phyloP scores from a whole-genome alignment of 2,888 invertebrate genomes.

The Clivina fossor region DNA sequence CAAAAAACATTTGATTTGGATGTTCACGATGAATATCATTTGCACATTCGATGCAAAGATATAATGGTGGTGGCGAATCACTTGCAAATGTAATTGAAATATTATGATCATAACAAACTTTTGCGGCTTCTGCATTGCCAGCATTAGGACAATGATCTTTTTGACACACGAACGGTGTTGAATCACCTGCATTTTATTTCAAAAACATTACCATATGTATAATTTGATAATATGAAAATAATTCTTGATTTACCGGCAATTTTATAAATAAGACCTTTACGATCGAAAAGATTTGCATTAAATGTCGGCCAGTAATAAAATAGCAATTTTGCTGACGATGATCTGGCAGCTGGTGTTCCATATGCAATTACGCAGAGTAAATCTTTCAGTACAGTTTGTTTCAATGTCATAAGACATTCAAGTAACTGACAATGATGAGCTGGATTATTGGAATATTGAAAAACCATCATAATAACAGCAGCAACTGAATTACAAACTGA shows the following conservation, averaged over 20 bases:
- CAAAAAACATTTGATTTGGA: slow-evolving; percentile 81
- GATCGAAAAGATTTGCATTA: slow-evolving; percentile 89
- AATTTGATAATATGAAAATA: background rate
- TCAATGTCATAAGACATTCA: slow-evolving; percentile 94
- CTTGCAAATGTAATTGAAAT: slow-evolving; percentile 84
- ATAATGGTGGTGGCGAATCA: slow-evolving; percentile 90
- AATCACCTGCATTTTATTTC: slow-evolving; percentile 59
- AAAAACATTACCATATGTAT: background rate
- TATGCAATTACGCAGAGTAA: slow-evolving; percentile 94
- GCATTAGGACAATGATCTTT: slow-evolving; percentile 89
- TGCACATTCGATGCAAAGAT: slow-evolving; percentile 94
- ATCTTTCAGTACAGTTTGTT: slow-evolving; percentile 88
- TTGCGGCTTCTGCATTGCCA: slow-evolving; percentile 82
- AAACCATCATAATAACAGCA: slow-evolving; percentile 95
- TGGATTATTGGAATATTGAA: slow-evolving; percentile 93
- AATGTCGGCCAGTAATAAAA: slow-evolving; percentile 99
- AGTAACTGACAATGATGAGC: slow-evolving; percentile 95
- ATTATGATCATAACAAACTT: slow-evolving; percentile 93
- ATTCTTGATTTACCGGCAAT: slow-evolving; percentile 69
- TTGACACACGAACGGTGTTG: slow-evolving; percentile 83
- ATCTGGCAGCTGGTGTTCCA: slow-evolving; percentile 89
- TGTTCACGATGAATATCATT: slow-evolving; percentile 88
- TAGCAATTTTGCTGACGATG: slow-evolving; percentile 94
- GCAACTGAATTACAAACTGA: slow-evolving; percentile 84
- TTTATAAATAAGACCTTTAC: slow-evolving; percentile 83